phyloP scores from a whole-genome alignment of 2,113 vertebrate genomes.

The Nannospalax galili region DNA sequence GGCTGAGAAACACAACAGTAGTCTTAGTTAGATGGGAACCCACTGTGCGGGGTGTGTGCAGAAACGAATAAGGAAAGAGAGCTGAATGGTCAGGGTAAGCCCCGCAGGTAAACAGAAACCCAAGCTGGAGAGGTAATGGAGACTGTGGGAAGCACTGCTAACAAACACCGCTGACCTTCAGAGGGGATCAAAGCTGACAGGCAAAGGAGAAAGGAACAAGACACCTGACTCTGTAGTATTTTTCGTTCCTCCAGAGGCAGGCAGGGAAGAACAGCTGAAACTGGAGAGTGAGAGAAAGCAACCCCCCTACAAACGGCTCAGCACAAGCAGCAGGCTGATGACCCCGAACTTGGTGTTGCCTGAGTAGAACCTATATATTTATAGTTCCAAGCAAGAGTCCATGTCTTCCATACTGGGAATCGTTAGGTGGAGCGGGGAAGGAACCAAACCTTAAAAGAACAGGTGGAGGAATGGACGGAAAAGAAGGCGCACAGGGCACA shows the following conservation, averaged over 20 bases:
- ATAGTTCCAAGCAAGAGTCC: neutral
- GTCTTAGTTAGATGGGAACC: neutral
- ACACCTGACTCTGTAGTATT: conserved; percentile 18
- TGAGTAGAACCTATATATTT: neutral
- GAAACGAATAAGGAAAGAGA: conserved; percentile 49
- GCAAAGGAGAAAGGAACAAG: conserved; percentile 57
- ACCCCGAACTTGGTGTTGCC: neutral
- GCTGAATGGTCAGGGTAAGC: conserved; percentile 4
- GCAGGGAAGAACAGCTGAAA: conserved; percentile 38
- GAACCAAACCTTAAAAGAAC: neutral
- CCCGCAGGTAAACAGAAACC: conserved; percentile 71
- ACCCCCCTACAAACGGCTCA: neutral
- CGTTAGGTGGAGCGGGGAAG: neutral
- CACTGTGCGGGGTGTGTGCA: neutral
- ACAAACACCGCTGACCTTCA: conserved; percentile 35
- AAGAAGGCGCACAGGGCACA: neutral
- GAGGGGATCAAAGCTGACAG: conserved; percentile 28
- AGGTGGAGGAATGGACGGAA: accelerated
- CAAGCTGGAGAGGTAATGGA: conserved; percentile 64
- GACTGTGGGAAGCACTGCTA: conserved; percentile 70
- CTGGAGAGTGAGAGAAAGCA: conserved; percentile 35
- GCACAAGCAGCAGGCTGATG: neutral
- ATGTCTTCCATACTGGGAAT: neutral
- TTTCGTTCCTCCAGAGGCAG: neutral
- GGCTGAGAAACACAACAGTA: neutral